Evolutionary conservation across 2,113 vertebrate species (phyloP), one percentile per base, ranked within the genome.

Genomic region (Rhinoderma darwinii): DNA sequence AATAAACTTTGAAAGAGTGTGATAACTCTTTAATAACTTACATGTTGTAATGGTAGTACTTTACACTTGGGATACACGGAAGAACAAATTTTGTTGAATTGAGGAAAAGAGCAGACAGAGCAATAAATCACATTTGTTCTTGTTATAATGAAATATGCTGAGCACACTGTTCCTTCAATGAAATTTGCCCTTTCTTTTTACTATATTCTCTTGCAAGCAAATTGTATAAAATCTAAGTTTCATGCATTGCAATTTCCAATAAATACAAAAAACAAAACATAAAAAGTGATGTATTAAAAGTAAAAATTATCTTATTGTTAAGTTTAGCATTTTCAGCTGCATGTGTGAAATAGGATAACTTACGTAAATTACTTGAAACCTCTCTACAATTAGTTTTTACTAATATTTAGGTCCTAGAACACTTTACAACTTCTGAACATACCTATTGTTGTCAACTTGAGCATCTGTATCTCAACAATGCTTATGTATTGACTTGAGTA

Each of bases 121-220:
- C 86, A 87, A 87, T 87, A 87, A 87, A 87, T 87, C 86, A 87
- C 86, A 87, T 87, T 86, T 86, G 76, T 86, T 87, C 86, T 75
- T 87, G 86, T 82, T 87, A 87, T 82, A 86, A 87, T 82, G 78
- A 87, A 87, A 87, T 87, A 87, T 87, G 86, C 86, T 87, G 86
- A 87, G 78, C 86, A 87, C 79, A 75, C 86, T 87, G 78, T 82
- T 87, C 78, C 74, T 82, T 87, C 86, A 87, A 87, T 87, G 78
- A 87, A 87, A 82, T 87, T 87, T 87, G 86, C 68, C 86, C 78
- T 87, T 87, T 87, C 78, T 74, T 82, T 87, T 87, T 82, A 82
- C 50, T 82, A 74, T 50, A 35, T 74, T 87, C 78, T 59, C 78
- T 87, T 50, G 72, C 78, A 75, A 75, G 39, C 20, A 82, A 74